Evolutionary conservation across 2,888 invertebrate species (phyloP).

Genomic region (Geotrupes spiniger): DNA sequence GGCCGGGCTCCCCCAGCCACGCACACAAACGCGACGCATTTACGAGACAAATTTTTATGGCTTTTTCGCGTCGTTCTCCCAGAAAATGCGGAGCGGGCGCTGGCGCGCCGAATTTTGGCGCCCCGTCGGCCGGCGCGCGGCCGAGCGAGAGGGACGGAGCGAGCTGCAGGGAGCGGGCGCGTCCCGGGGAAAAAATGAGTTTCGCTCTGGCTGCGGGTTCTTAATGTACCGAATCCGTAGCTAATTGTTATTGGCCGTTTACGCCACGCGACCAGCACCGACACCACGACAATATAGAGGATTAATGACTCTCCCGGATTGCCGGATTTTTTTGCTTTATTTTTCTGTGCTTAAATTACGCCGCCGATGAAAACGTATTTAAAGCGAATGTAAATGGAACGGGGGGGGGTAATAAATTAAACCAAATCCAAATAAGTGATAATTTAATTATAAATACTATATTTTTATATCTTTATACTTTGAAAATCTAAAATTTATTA

Average conservation of each 20-base stretch:
- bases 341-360: neutral
- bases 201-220: constrained; percentile 41
- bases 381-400: too few species aligned
- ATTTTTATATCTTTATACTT: too few species aligned
- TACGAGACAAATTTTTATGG: constrained; percentile 49
- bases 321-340: too few species aligned
- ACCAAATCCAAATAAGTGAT: too few species aligned
- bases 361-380: neutral
- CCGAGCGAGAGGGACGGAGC: neutral
- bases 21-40: constrained; percentile 34
- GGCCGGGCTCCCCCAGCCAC: constrained; percentile 29
- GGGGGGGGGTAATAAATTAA: too few species aligned
- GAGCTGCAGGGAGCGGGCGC: neutral
- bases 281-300: neutral
- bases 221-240: constrained; percentile 50
- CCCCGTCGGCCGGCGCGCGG: constrained; percentile 10
- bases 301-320: neutral
- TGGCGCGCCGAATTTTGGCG: constrained; percentile 8
- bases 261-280: constrained; percentile 44
- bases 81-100: constrained; percentile 28
- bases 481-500: too few species aligned
- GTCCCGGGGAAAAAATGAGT: constrained; percentile 5
- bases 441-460: too few species aligned
- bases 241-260: constrained; percentile 51
- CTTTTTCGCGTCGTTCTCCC: constrained; percentile 40